Percentiles rank a stretch among this genome's conserved stretches.
Conservation (phyloP, 2,888 invertebrate species). For the Acholoe squamosa region DNA sequence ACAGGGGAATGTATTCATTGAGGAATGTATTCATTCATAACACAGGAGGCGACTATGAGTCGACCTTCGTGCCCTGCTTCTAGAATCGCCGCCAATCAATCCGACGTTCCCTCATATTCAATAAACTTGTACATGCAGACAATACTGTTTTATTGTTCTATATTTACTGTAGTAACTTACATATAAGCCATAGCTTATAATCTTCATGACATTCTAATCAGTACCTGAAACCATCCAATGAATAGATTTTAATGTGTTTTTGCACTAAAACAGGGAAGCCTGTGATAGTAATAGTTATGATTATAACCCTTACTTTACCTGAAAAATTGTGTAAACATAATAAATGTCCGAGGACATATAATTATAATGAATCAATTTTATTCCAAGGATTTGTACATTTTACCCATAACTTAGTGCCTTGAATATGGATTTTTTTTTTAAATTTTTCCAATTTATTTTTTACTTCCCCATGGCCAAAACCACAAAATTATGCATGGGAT, state of each 20-base stretch:
- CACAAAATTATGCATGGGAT: too few relatives aligned
- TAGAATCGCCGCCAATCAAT: background rate
- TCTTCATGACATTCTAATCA: background rate
- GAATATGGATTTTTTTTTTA: too few relatives aligned
- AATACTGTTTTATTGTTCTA: background rate
- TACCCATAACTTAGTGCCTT: too few relatives aligned
- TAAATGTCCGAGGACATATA: too few relatives aligned
- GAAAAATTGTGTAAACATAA: too few relatives aligned
- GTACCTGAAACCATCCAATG: too few relatives aligned
- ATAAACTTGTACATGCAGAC: background rate
- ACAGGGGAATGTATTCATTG: background rate
- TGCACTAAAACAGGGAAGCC: background rate
- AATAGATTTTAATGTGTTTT: too few relatives aligned
- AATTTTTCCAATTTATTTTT: too few relatives aligned
- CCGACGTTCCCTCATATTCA: background rate
- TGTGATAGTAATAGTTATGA: background rate
- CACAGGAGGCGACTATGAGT: background rate
- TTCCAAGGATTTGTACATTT: too few relatives aligned
- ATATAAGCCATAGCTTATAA: background rate
- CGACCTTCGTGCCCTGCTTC: slow-evolving; percentile 1
- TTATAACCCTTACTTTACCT: background rate
- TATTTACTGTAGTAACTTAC: background rate
- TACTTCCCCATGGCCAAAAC: too few relatives aligned
- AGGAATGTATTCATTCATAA: background rate
- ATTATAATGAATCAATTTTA: too few relatives aligned